Evolutionary conservation across 2,888 invertebrate species (phyloP), one percentile per base, ranked within the genome.

Genomic region (Lacanobia oleracea): DNA sequence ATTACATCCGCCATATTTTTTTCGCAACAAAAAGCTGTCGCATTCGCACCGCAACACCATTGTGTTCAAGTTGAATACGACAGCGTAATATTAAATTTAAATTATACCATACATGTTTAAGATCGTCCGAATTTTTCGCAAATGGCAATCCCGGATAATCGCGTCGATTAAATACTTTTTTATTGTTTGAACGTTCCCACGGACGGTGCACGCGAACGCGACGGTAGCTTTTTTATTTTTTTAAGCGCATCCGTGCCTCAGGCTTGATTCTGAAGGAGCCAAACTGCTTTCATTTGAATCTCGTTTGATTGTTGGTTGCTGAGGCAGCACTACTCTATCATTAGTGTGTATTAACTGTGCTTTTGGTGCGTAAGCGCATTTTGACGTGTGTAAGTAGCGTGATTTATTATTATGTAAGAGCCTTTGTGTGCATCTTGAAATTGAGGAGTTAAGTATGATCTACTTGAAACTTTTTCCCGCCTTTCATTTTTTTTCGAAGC

Each of bases 181-280:
- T 93, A 91, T 93, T 92, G 91, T 92, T 90, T 81, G 86, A 76
- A 82, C 87, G 91, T 95, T 95, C 95, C 95, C 95, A 95, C 95
- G 95, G 89, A 90, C 88, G 88, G 80, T 92, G 91, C 94, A 93
- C 92, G 93, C 93, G 91, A 93, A 86, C 90, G 91, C 89, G 91
- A 91, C 91, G 87, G 87, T 88, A 87, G 50, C 81, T 48, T 40
- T 59, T 86, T 86, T 88, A 40, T 51, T 75, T 75, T 85, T 81
- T 86, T 86, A 84, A 83, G 86, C 81, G 87, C 93, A 94, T 94
- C 94, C 94, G 95, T 87, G 95, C 95, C 94, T 88, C 90, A 76
- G 92, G 95, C 94, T 87, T 81, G 45, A 59, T 76, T 85, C 79
- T 86, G 88, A 92, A 92, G 92, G 89, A 91, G 91, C 90, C 87